phyloP scores from a whole-genome alignment of 2,888 invertebrate genomes.

The Dicycla oo region DNA sequence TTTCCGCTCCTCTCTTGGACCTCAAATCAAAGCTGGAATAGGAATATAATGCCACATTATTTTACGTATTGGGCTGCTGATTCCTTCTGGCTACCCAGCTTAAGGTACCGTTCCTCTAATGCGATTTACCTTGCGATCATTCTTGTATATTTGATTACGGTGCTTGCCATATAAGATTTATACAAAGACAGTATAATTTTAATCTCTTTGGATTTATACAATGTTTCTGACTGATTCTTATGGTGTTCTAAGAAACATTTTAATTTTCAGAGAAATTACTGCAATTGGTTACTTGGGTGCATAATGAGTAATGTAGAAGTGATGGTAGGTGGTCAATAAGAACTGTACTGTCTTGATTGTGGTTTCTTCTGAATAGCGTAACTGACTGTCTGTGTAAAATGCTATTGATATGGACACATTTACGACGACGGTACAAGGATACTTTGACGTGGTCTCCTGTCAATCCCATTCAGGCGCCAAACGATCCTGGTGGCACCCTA shows the following conservation, averaged over 20 bases:
- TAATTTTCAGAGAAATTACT: not conserved
- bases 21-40: conserved; percentile 39
- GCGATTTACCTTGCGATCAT: conserved; percentile 48
- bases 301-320: too few species aligned
- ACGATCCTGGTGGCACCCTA: too few species aligned
- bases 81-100: conserved; percentile 34
- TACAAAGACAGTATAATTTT: too few species aligned
- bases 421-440: too few species aligned
- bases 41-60: conserved; percentile 62
- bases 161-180: conserved; percentile 25
- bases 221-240: conserved; percentile 7
- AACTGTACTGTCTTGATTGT: too few species aligned
- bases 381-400: too few species aligned
- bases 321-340: too few species aligned
- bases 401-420: too few species aligned
- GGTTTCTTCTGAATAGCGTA: too few species aligned
- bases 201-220: conserved; percentile 13
- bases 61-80: conserved; percentile 61
- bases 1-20: conserved; percentile 23
- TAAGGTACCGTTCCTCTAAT: conserved; percentile 50
- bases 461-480: too few species aligned
- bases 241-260: not conserved
- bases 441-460: too few species aligned
- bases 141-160: conserved; percentile 51
- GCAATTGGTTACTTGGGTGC: not conserved